Conservation (phyloP, 2,888 invertebrate genomes). For the Plebejus melissa region DNA sequence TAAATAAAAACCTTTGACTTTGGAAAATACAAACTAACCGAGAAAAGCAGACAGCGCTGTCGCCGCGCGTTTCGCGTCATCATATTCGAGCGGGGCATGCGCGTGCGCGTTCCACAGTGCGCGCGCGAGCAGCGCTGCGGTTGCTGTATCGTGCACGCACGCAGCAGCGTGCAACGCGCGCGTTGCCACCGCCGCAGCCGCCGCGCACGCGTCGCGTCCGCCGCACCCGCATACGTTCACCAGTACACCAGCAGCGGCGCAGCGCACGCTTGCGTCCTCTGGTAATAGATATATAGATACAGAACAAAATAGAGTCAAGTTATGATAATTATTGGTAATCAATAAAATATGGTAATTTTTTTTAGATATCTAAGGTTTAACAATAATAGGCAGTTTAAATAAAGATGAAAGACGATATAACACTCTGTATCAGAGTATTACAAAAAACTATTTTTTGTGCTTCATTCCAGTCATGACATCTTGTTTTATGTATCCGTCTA, state of each 20-base stretch:
- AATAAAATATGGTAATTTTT: too few relatives aligned
- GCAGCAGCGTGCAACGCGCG: slow-evolving; percentile 63
- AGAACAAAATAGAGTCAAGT: too few relatives aligned
- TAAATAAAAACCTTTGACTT: too few relatives aligned
- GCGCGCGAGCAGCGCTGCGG: slow-evolving; percentile 52
- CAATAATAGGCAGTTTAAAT: too few relatives aligned
- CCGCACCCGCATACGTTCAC: slow-evolving; percentile 40
- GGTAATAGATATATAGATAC: background rate
- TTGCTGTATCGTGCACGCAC: slow-evolving; percentile 51
- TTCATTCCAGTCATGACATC: too few relatives aligned
- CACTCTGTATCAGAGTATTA: too few relatives aligned
- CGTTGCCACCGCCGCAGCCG: slow-evolving; percentile 40
- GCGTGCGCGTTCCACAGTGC: slow-evolving; percentile 55
- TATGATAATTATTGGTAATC: too few relatives aligned
- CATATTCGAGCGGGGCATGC: slow-evolving; percentile 47
- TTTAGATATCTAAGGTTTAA: too few relatives aligned
- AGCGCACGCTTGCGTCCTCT: slow-evolving; percentile 77
- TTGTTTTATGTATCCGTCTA: too few relatives aligned
- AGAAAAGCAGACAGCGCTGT: slow-evolving; percentile 43
- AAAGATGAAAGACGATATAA: too few relatives aligned
- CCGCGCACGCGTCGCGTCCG: slow-evolving; percentile 47
- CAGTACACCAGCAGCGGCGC: slow-evolving; percentile 74
- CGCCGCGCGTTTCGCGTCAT: slow-evolving; percentile 50
- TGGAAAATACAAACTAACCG: slow-evolving; percentile 30
- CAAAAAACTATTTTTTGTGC: too few relatives aligned